phyloP scores from a whole-genome alignment of 1,140 invertebrate species.

The Hestina assimilis region DNA sequence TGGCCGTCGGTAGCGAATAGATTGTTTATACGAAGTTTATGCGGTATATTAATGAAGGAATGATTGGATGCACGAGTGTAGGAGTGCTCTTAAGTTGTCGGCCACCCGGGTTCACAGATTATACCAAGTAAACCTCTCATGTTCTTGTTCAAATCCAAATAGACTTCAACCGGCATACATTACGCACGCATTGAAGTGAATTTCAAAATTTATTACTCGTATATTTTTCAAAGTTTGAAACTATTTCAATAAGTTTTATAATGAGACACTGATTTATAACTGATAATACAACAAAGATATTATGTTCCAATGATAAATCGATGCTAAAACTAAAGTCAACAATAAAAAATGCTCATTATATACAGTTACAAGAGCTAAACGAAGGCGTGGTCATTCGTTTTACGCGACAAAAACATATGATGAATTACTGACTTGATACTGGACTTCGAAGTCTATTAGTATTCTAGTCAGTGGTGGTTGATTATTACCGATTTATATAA shows the following conservation, averaged over 20 bases:
- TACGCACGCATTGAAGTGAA: not conserved
- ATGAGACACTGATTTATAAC: slow-evolving; percentile 43
- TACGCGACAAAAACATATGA: slow-evolving; percentile 61
- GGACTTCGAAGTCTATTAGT: slow-evolving; percentile 19
- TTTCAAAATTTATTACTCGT: not conserved
- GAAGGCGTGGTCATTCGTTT: slow-evolving; percentile 42
- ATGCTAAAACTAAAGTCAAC: slow-evolving; percentile 22
- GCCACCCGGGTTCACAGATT: slow-evolving; percentile 44
- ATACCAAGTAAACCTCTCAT: slow-evolving; percentile 30
- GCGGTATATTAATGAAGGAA: slow-evolving; percentile 35
- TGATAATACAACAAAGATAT: slow-evolving; percentile 30
- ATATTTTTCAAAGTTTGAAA: not conserved
- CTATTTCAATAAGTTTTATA: slow-evolving; percentile 8
- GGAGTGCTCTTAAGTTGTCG: slow-evolving; percentile 35
- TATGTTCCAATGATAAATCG: slow-evolving; percentile 40
- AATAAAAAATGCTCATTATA: slow-evolving; percentile 41
- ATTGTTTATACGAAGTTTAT: slow-evolving; percentile 14
- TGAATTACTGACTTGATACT: slow-evolving; percentile 48
- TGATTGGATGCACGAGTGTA: slow-evolving; percentile 54
- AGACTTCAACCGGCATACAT: slow-evolving; percentile 22
- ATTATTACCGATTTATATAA: not conserved
- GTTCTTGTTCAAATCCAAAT: slow-evolving; percentile 34
- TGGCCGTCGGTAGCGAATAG: not conserved
- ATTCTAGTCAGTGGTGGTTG: not conserved
- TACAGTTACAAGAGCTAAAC: slow-evolving; percentile 48